Conservation (phyloP, 1,140 invertebrate species). For the Chrysoperla carnea region DNA sequence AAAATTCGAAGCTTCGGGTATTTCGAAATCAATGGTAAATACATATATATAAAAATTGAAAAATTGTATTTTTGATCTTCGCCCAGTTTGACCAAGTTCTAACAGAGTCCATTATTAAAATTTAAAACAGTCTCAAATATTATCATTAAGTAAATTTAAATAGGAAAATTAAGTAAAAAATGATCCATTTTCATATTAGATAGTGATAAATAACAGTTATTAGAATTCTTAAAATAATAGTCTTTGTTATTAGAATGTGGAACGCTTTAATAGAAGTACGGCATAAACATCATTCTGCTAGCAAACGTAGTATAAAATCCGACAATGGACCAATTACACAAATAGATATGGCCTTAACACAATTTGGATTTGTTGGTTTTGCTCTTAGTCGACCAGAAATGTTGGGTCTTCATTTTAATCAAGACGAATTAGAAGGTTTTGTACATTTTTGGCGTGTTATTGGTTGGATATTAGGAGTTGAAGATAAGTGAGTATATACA, state of each 20-base stretch:
- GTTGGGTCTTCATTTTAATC: constrained; percentile 36
- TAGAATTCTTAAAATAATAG: too few relatives aligned
- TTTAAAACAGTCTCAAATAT: too few relatives aligned
- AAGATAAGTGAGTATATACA: constrained; percentile 40
- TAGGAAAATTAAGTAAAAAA: too few relatives aligned
- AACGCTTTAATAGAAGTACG: constrained; percentile 46
- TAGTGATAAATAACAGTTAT: too few relatives aligned
- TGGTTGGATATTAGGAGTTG: constrained; percentile 60
- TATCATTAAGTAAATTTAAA: too few relatives aligned
- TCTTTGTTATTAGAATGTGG: constrained; percentile 31
- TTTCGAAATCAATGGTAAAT: too few relatives aligned
- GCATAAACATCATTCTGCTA: constrained; percentile 40
- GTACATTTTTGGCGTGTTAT: constrained; percentile 72
- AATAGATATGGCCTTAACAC: constrained; percentile 66
- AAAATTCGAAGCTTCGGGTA: too few relatives aligned
- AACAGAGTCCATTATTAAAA: too few relatives aligned
- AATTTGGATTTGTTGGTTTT: constrained; percentile 74
- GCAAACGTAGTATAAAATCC: constrained; percentile 22
- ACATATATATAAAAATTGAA: too few relatives aligned
- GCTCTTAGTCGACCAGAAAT: constrained; percentile 42
- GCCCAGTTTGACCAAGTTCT: too few relatives aligned
- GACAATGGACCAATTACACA: constrained; percentile 40
- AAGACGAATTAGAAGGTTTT: constrained; percentile 45
- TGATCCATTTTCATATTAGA: too few relatives aligned
- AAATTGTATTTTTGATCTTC: too few relatives aligned